Conservation (phyloP, 35 echinoderm and acorn worm genomes). For the Chiridota heheva region DNA sequence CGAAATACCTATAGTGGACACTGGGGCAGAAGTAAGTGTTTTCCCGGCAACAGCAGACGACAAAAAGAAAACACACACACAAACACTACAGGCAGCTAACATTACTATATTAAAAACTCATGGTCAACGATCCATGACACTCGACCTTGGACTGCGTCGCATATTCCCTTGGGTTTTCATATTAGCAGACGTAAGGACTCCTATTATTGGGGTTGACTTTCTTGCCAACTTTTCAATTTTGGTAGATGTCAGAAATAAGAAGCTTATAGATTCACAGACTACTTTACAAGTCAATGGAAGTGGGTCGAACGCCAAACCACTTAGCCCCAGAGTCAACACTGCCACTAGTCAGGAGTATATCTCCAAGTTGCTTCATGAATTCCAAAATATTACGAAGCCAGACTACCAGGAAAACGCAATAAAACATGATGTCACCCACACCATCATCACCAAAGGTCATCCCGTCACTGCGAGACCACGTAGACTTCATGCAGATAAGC, state of each 20-base stretch:
- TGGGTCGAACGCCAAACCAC: too few species aligned
- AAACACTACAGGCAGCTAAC: not conserved
- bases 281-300: too few species aligned
- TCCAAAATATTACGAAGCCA: constrained; percentile 23
- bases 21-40: constrained; percentile 3
- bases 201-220: constrained; percentile 51
- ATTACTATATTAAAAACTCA: not conserved
- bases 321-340: too few species aligned
- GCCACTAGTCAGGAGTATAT: too few species aligned
- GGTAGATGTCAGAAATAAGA: constrained; percentile 24
- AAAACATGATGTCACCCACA: constrained; percentile 24
- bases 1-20: constrained; percentile 1
- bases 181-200: constrained; percentile 34
- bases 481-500: constrained; percentile 33
- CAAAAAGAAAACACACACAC: not conserved
- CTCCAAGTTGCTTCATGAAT: not conserved
- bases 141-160: constrained; percentile 23
- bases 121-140: constrained; percentile 3
- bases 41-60: not conserved
- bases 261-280: constrained; percentile 28
- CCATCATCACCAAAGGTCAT: constrained; percentile 41
- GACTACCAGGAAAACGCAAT: not conserved
- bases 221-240: constrained; percentile 14
- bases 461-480: constrained; percentile 41
- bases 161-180: constrained; percentile 26